These are phyloP conservation scores for Muscicapa comitata DNA, from an alignment of 2,797 vertebrate genomes.

Conservation along the genomic window DNA sequence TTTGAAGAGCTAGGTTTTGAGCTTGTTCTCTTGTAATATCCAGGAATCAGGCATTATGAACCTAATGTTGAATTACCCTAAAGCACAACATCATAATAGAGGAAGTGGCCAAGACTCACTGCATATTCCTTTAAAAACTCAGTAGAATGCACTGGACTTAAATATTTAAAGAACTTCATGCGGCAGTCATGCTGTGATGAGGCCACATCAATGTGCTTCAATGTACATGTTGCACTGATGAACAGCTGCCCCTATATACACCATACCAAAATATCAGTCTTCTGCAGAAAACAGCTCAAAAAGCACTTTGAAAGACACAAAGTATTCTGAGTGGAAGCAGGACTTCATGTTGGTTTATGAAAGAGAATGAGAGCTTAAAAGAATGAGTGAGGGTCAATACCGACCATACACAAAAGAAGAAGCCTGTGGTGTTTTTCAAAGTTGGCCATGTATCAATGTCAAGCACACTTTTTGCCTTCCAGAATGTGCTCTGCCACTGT, in stretches of 20 bases:
- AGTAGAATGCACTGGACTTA: background rate
- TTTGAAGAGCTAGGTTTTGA: background rate
- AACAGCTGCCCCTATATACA: background rate
- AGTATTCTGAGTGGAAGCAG: background rate
- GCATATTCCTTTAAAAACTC: background rate
- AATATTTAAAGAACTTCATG: background rate
- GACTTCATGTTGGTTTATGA: background rate
- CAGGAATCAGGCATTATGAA: background rate
- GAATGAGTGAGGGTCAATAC: background rate
- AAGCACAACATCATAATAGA: background rate
- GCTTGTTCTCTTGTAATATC: background rate
- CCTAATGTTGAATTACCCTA: background rate
- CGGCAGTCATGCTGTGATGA: fast-evolving
- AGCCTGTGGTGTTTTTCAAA: background rate
- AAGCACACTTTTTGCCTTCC: background rate
- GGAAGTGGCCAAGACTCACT: background rate
- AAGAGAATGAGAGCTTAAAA: background rate
- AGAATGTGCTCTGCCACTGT: background rate
- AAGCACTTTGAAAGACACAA: background rate
- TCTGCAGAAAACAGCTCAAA: background rate
- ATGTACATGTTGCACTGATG: background rate
- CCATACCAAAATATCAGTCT: background rate
- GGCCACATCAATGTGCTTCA: background rate
- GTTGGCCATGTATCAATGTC: background rate
- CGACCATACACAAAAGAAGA: background rate